Evolutionary conservation across 2,888 invertebrate species (phyloP).

Genomic region (Empis stercorea): DNA sequence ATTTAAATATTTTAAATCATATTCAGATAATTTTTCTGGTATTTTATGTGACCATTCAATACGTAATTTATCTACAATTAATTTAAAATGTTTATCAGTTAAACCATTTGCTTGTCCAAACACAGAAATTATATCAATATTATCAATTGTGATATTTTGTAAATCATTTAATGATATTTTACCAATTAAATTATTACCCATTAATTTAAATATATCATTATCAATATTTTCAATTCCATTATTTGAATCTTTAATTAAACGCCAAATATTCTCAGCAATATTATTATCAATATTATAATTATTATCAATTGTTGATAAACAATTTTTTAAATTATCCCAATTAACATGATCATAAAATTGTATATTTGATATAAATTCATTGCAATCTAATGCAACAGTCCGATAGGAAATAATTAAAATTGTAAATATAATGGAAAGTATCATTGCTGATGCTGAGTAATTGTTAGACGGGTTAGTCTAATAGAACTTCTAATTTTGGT

Average conservation of each 20-base stretch:
- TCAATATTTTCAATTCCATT: constrained; percentile 20
- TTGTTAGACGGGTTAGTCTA: no score
- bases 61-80: constrained; percentile 40
- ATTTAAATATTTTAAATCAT: constrained; percentile 41
- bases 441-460: no score
- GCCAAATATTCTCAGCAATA: constrained; percentile 20
- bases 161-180: constrained; percentile 40
- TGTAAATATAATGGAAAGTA: no score
- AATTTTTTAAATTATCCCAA: constrained; percentile 19
- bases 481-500: no score
- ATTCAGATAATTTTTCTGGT: constrained; percentile 43
- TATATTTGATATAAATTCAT: not conserved
- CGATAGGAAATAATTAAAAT: no score
- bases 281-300: constrained; percentile 14
- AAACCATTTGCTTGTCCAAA: constrained; percentile 42
- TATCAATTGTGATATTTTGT: constrained; percentile 39
- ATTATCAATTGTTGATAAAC: constrained; percentile 16
- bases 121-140: constrained; percentile 42
- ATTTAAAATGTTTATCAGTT: constrained; percentile 32
- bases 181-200: constrained; percentile 19
- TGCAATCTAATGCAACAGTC: no score
- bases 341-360: constrained; percentile 9
- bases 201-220: constrained; percentile 15
- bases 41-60: constrained; percentile 41
- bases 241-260: constrained; percentile 19